A percentile compares a stretch with the other conserved stretches of the same genome.
Evolutionary conservation across 2,888 invertebrate species (phyloP).

Genomic region (Oxyteleia sp.): DNA sequence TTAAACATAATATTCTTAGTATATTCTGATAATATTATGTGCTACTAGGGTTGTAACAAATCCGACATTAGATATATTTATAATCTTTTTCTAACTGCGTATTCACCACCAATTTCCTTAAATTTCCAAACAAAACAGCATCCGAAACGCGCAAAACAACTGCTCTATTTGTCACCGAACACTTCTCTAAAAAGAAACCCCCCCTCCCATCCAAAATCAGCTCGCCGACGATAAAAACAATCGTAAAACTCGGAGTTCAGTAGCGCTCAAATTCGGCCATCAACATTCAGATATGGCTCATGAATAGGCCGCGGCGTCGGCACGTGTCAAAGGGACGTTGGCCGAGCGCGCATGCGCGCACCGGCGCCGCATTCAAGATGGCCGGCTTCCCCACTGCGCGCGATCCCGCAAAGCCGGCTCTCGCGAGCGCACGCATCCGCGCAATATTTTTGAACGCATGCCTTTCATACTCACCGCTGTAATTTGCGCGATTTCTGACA

Average conservation of each 20-base stretch:
- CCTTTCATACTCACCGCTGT: conserved; percentile 76
- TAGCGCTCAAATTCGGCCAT: conserved; percentile 67
- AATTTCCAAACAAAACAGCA: too few relatives aligned
- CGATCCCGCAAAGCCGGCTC: conserved; percentile 51
- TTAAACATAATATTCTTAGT: too few relatives aligned
- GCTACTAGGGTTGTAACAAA: too few relatives aligned
- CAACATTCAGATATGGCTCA: conserved; percentile 68
- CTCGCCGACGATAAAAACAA: conserved; percentile 50
- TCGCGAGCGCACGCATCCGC: conserved; percentile 40
- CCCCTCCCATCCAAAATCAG: too few relatives aligned
- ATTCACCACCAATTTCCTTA: too few relatives aligned
- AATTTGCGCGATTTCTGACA: conserved; percentile 54
- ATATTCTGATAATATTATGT: too few relatives aligned
- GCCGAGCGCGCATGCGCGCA: conserved; percentile 77
- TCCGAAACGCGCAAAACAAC: too few relatives aligned
- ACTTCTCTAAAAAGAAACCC: too few relatives aligned
- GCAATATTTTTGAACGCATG: conserved; percentile 58
- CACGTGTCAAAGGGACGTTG: conserved; percentile 83
- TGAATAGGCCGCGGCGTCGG: conserved; percentile 77
- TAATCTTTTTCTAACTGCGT: too few relatives aligned
- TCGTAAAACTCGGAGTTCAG: conserved; percentile 65
- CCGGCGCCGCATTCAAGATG: conserved; percentile 77
- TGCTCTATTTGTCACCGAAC: too few relatives aligned
- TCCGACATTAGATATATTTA: too few relatives aligned
- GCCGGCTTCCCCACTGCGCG: conserved; percentile 76